Evolutionary conservation across 2,888 invertebrate genomes (phyloP).

Genomic region (Platycheirus rosarum): DNA sequence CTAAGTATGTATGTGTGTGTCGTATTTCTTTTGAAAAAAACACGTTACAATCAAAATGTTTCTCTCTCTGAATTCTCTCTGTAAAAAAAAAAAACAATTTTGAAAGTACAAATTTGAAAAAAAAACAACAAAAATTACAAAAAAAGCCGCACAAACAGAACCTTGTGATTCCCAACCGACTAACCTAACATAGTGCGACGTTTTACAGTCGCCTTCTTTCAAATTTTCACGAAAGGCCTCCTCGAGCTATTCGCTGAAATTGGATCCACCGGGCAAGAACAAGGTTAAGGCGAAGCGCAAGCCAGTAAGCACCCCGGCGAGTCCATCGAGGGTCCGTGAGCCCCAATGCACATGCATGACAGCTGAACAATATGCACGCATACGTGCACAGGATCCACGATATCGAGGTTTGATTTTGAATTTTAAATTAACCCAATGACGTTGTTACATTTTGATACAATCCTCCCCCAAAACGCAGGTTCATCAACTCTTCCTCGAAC

Average conservation of each 20-base stretch:
- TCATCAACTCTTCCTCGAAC: conserved; percentile 93
- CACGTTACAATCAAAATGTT: conserved; percentile 73
- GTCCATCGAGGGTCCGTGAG: conserved; percentile 92
- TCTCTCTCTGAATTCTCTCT: conserved; percentile 69
- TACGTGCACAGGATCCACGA: conserved; percentile 92
- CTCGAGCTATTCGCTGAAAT: conserved; percentile 96
- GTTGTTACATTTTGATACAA: background rate
- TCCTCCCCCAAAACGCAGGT: conserved; percentile 84
- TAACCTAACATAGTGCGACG: conserved; percentile 85
- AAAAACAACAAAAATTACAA: conserved; percentile 56
- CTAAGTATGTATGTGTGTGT: conserved; percentile 68
- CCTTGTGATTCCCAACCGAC: conserved; percentile 83
- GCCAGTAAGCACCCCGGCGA: conserved; percentile 96
- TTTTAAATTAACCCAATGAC: conserved; percentile 1
- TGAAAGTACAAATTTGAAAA: conserved; percentile 64
- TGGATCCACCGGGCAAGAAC: conserved; percentile 94
- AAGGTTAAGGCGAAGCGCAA: conserved; percentile 94
- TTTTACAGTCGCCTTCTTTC: conserved; percentile 97
- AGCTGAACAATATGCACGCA: conserved; percentile 93
- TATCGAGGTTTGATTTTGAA: conserved; percentile 85
- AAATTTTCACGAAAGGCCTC: conserved; percentile 99
- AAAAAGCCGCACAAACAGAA: conserved; percentile 82
- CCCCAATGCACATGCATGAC: conserved; percentile 98
- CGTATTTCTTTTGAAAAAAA: conserved; percentile 65
- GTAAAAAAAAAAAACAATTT: conserved; percentile 54